A percentile compares a stretch with the other conserved stretches of the same genome.
These are phyloP conservation scores for Drosophila stalkeri DNA, from an alignment of 2,888 invertebrate genomes.

Conservation along the genomic window DNA sequence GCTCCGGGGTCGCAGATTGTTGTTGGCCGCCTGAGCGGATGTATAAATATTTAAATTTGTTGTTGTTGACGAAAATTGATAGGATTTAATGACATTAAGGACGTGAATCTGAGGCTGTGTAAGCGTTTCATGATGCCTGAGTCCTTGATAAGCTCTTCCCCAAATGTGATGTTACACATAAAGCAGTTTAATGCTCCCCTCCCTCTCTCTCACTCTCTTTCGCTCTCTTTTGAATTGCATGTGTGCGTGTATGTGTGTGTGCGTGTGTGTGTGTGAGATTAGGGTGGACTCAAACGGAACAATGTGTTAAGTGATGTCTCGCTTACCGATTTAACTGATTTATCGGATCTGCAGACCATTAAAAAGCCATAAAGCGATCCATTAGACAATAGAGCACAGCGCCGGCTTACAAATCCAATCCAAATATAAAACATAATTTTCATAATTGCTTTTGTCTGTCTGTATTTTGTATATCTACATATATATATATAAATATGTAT, in stretches of 20 bases:
- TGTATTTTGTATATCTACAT: background rate
- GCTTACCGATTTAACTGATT: slow-evolving; percentile 63
- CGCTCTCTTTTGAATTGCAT: background rate
- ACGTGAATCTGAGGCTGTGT: slow-evolving; percentile 28
- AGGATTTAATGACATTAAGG: slow-evolving; percentile 78
- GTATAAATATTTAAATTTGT: slow-evolving; percentile 75
- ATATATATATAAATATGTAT: background rate
- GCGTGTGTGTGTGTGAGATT: slow-evolving; percentile 13
- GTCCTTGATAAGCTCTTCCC: slow-evolving; percentile 58
- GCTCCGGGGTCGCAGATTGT: slow-evolving; percentile 21
- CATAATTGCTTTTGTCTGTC: slow-evolving; percentile 30
- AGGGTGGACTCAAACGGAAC: slow-evolving; percentile 1
- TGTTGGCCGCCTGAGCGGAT: slow-evolving; percentile 58
- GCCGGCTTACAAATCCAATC: slow-evolving; percentile 7
- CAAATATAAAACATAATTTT: slow-evolving; percentile 47
- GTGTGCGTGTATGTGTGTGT: too few species aligned
- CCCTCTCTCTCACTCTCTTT: background rate
- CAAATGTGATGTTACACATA: slow-evolving; percentile 56
- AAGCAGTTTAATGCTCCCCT: slow-evolving; percentile 25
- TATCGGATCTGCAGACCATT: slow-evolving; percentile 59
- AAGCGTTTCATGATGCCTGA: slow-evolving; percentile 30
- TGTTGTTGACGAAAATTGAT: slow-evolving; percentile 74
- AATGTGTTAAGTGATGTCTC: slow-evolving; percentile 63
- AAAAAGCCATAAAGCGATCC: slow-evolving; percentile 62
- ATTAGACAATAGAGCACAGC: slow-evolving; percentile 40